phyloP scores from a whole-genome alignment of 2,113 vertebrate genomes.

The Hemicordylus capensis region DNA sequence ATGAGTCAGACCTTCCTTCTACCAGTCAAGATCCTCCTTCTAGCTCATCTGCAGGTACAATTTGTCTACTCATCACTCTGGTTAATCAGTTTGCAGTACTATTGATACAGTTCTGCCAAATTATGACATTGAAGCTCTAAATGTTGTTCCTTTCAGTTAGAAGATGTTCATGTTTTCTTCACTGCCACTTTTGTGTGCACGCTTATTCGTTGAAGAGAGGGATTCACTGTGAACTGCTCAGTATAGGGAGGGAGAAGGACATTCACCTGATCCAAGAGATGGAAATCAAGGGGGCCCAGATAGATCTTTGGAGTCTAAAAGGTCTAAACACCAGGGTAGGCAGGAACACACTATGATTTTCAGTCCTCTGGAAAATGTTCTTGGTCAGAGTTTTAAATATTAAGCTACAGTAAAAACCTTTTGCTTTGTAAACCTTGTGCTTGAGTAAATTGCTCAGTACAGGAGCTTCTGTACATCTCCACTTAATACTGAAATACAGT shows the following conservation, averaged over 20 bases:
- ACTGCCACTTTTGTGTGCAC: neutral
- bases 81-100: neutral
- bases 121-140: neutral
- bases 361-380: neutral
- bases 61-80: neutral
- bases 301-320: neutral
- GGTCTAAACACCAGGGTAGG: neutral
- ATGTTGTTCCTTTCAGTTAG: neutral
- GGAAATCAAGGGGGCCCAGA: neutral
- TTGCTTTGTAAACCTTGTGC: neutral
- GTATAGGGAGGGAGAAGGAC: neutral
- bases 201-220: neutral
- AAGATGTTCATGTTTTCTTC: neutral
- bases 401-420: neutral
- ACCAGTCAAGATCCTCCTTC: conserved; percentile 97
- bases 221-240: neutral
- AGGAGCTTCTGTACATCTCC: neutral
- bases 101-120: neutral
- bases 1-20: conserved; percentile 87
- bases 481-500: neutral
- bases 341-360: neutral
- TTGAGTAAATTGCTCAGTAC: neutral
- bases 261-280: neutral
- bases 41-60: conserved; percentile 86
- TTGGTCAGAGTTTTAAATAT: neutral